A percentile compares a stretch with the other conserved stretches of the same genome.
phyloP scores from a whole-genome alignment of 2,888 invertebrate species.

The Mythimna lalbum region DNA sequence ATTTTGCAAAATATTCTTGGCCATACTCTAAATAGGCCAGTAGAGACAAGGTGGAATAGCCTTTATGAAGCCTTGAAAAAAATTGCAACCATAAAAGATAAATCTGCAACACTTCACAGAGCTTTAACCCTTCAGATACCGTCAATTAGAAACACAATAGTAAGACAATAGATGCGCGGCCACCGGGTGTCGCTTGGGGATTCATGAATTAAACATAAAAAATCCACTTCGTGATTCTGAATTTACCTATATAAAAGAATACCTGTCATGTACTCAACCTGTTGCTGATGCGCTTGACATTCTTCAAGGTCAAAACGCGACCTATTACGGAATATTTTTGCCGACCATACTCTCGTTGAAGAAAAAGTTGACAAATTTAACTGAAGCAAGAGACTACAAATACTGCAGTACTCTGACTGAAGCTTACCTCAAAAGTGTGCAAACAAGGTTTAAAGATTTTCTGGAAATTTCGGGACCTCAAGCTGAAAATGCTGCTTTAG shows the following conservation, averaged over 20 bases:
- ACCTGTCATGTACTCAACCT: too few relatives aligned
- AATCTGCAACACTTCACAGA: constrained; percentile 31
- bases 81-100: constrained; percentile 33
- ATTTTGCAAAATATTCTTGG: constrained; percentile 34
- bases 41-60: constrained; percentile 38
- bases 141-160: too few relatives aligned
- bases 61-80: constrained; percentile 32
- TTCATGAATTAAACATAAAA: too few relatives aligned
- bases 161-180: too few relatives aligned
- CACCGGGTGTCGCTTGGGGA: too few relatives aligned
- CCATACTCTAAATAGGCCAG: constrained; percentile 32
- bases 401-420: constrained; percentile 26
- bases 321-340: constrained; percentile 38
- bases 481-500: constrained; percentile 35
- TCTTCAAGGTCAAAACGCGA: constrained; percentile 36
- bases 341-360: constrained; percentile 27
- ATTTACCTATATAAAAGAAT: constrained; percentile 2
- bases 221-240: constrained; percentile 27
- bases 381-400: constrained; percentile 19
- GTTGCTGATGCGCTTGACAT: too few relatives aligned
- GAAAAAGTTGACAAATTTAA: constrained; percentile 22
- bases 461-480: constrained; percentile 16
- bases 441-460: constrained; percentile 10
- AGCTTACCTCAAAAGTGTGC: constrained; percentile 27
- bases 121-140: too few relatives aligned